Conservation (phyloP, 64 coral and sea anemone genomes). For the Montipora foliosa region DNA sequence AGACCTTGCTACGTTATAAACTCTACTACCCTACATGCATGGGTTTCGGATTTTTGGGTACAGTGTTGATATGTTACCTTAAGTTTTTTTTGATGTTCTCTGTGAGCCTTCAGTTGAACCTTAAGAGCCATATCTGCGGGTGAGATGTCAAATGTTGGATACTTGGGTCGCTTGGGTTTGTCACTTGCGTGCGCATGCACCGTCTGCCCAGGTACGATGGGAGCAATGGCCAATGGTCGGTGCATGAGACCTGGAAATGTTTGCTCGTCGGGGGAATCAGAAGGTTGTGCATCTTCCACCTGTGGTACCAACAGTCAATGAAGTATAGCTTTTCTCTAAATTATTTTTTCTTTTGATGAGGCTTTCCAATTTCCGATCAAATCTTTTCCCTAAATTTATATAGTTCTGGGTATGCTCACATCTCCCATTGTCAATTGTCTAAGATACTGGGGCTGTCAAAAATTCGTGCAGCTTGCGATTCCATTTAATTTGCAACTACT, state of each 20-base stretch:
- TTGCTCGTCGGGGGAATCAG: constrained; percentile 56
- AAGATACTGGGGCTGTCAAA: background rate
- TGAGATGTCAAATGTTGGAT: background rate
- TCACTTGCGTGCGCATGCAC: constrained; percentile 91
- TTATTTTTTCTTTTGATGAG: too few species aligned
- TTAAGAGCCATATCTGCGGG: constrained; percentile 34
- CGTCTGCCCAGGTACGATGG: constrained; percentile 77
- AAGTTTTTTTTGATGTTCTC: constrained; percentile 81
- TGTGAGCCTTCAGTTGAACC: constrained; percentile 79
- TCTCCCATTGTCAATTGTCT: too few species aligned
- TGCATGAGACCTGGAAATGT: constrained; percentile 14
- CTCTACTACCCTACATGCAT: too few species aligned
- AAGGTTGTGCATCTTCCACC: constrained; percentile 52
- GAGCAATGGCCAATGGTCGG: constrained; percentile 61
- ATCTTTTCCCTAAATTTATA: too few species aligned
- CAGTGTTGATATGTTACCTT: constrained; percentile 10
- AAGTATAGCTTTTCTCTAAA: too few species aligned
- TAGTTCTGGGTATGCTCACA: too few species aligned
- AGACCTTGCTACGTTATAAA: too few species aligned
- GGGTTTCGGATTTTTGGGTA: too few species aligned
- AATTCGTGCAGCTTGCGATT: background rate
- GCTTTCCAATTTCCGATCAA: too few species aligned
- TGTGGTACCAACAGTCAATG: background rate
- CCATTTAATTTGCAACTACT: background rate
- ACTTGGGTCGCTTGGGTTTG: constrained; percentile 49